Percentiles rank a stretch among this genome's conserved stretches.
phyloP scores from a whole-genome alignment of 2,888 invertebrate species.

The Parascotia fuliginaria region DNA sequence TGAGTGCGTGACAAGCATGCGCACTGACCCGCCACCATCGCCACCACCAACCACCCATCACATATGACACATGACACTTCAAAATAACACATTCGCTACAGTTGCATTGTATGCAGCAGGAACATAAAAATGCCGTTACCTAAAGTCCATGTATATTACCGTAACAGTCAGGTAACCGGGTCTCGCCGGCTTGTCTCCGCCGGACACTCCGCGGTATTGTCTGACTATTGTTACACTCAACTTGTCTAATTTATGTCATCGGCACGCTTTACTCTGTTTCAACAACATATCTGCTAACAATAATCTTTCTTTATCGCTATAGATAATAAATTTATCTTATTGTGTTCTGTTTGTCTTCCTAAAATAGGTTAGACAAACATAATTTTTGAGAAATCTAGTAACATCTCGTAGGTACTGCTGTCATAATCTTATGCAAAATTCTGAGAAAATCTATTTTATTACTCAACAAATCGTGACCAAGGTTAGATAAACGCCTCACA shows the following conservation, averaged over 20 bases:
- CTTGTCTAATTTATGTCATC: constrained; percentile 36
- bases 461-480: constrained; percentile 70
- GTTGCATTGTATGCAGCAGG: constrained; percentile 27
- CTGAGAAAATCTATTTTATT: constrained; percentile 49
- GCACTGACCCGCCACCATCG: constrained; percentile 28
- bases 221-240: constrained; percentile 26
- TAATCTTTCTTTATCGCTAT: constrained; percentile 20
- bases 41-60: constrained; percentile 13
- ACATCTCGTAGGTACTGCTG: constrained; percentile 42
- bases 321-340: constrained; percentile 28
- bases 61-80: constrained; percentile 1
- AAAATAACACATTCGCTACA: constrained; percentile 7
- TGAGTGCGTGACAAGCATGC: constrained; percentile 83
- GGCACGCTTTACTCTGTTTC: constrained; percentile 26
- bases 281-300: constrained; percentile 16
- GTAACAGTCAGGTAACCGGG: constrained; percentile 66
- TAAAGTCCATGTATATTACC: constrained; percentile 49
- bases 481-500: constrained; percentile 53
- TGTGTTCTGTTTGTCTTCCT: constrained; percentile 12
- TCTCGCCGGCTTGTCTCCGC: constrained; percentile 61
- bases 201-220: constrained; percentile 54
- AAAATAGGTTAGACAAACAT: constrained; percentile 20
- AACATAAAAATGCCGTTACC: constrained; percentile 50
- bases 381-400: constrained; percentile 30
- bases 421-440: constrained; percentile 55